phyloP scores from a whole-genome alignment of 2,797 vertebrate genomes.

The Alauda arvensis region DNA sequence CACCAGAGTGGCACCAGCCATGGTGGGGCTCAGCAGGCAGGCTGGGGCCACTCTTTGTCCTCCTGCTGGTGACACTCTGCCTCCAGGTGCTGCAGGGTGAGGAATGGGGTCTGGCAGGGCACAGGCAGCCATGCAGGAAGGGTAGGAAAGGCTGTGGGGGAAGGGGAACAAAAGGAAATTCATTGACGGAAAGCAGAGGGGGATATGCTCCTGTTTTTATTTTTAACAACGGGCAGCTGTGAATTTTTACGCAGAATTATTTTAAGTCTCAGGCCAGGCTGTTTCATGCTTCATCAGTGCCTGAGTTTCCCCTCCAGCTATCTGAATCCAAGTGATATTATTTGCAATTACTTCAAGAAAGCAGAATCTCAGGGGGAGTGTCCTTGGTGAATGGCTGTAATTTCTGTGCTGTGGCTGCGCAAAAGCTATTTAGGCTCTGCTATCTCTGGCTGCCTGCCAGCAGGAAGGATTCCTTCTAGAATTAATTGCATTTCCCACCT shows the following conservation, averaged over 20 bases:
- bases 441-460: constrained; percentile 51
- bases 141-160: not conserved
- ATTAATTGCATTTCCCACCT: constrained; percentile 46
- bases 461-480: constrained; percentile 28
- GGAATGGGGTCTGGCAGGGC: not conserved
- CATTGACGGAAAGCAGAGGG: not conserved
- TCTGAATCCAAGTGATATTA: constrained; percentile 41
- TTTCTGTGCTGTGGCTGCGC: constrained; percentile 38
- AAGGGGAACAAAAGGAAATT: constrained; percentile 11
- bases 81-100: fast-evolving
- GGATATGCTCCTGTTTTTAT: constrained; percentile 1
- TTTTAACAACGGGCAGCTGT: constrained; percentile 1
- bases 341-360: constrained; percentile 51
- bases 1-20: fast-evolving
- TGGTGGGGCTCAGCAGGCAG: fast-evolving
- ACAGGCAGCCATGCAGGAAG: not conserved
- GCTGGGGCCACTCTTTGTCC: not conserved
- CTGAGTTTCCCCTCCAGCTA: constrained; percentile 20
- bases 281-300: not conserved
- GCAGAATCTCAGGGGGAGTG: constrained; percentile 42
- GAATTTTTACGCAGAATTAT: constrained; percentile 31
- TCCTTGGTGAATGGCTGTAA: constrained; percentile 29
- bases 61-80: fast-evolving
- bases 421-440: constrained; percentile 25
- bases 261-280: constrained; percentile 1